phyloP scores from a whole-genome alignment of 2,113 vertebrate genomes.

The Halichoeres trimaculatus region DNA sequence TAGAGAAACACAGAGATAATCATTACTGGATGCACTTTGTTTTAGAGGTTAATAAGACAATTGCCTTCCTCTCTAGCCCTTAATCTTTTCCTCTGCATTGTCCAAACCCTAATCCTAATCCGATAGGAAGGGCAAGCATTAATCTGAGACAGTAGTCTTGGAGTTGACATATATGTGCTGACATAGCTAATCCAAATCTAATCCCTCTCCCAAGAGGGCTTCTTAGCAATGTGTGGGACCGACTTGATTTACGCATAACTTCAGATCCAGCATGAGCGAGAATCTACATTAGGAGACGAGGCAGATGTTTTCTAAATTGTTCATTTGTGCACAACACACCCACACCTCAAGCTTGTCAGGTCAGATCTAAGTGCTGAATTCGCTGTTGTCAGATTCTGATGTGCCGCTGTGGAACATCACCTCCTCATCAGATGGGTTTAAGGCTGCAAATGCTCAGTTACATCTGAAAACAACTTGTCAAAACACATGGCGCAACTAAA shows the following conservation, averaged over 20 bases:
- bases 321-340: not conserved
- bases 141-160: constrained; percentile 73
- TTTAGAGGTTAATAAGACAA: constrained; percentile 44
- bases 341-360: constrained; percentile 23
- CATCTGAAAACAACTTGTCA: constrained; percentile 31
- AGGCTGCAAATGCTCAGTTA: not conserved
- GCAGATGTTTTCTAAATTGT: constrained; percentile 22
- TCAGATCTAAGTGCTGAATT: constrained; percentile 43
- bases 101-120: constrained; percentile 76
- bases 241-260: constrained; percentile 32
- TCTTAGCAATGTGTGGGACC: constrained; percentile 32
- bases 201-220: constrained; percentile 75
- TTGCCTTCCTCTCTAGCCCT: constrained; percentile 52
- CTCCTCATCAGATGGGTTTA: constrained; percentile 7
- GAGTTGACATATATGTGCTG: constrained; percentile 83
- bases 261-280: constrained; percentile 27
- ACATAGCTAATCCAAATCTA: constrained; percentile 78
- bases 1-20: constrained; percentile 4
- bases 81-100: constrained; percentile 68
- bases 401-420: constrained; percentile 11
- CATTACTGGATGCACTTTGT: constrained; percentile 17
- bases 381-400: constrained; percentile 32
- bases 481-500: constrained; percentile 22
- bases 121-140: constrained; percentile 66
- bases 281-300: constrained; percentile 16